A percentile compares a stretch with the other conserved stretches of the same genome.
These are phyloP conservation scores for Hylyphantes graminicola DNA, from an alignment of 1,140 invertebrate genomes.

Conservation along the genomic window DNA sequence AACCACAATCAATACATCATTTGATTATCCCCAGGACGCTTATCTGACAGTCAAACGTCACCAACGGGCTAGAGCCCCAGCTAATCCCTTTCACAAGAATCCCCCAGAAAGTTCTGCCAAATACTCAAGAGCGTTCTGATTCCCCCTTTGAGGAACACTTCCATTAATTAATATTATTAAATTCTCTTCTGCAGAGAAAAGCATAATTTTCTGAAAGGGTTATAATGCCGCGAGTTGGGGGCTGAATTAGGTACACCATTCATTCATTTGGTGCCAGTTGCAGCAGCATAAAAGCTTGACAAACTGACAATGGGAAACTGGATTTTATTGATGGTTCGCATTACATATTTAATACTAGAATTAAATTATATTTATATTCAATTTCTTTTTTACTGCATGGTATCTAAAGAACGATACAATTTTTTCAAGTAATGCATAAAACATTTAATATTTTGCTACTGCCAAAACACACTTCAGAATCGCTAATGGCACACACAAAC, in stretches of 20 bases:
- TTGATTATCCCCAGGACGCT: constrained; percentile 23
- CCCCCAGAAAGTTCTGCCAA: constrained; percentile 31
- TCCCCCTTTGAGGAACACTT: not conserved
- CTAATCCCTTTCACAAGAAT: constrained; percentile 31
- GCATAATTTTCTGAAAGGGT: constrained; percentile 17
- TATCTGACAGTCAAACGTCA: constrained; percentile 38
- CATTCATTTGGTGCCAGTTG: constrained; percentile 1
- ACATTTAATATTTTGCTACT: too few relatives aligned
- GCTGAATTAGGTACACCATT: constrained; percentile 25
- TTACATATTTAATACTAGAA: too few relatives aligned
- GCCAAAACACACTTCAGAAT: too few relatives aligned
- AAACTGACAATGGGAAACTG: constrained; percentile 17
- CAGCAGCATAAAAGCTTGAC: not conserved
- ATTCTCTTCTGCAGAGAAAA: constrained; percentile 3
- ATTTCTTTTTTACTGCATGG: too few relatives aligned
- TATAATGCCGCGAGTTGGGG: not conserved
- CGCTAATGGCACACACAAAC: too few relatives aligned
- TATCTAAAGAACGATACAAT: too few relatives aligned
- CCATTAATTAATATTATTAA: constrained; percentile 44
- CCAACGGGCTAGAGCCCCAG: not conserved
- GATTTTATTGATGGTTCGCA: too few relatives aligned
- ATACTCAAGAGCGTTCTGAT: not conserved
- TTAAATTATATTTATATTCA: too few relatives aligned
- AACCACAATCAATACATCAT: constrained; percentile 31
- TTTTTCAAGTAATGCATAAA: too few relatives aligned